Conservation (phyloP, 2,113 vertebrate species). For the Chauna torquata region DNA sequence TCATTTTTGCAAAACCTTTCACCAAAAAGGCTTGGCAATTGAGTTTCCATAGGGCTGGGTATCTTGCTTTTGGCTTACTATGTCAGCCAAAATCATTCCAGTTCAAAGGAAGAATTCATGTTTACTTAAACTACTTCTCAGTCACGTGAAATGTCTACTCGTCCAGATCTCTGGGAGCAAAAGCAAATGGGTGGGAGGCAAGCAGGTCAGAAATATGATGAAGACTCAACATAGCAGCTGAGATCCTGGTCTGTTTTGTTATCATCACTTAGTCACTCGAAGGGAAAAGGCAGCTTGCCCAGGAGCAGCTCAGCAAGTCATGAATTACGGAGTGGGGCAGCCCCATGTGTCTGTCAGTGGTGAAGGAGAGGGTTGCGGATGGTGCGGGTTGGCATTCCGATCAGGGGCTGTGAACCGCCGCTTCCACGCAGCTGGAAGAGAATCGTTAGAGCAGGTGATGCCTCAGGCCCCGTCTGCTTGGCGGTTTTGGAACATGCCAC, state of each 20-base stretch:
- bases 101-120: not conserved
- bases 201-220: not conserved
- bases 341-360: not conserved
- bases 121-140: not conserved
- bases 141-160: not conserved
- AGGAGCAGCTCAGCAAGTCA: not conserved
- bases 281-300: not conserved
- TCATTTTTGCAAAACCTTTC: slow-evolving; percentile 4
- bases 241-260: not conserved
- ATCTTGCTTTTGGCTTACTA: not conserved
- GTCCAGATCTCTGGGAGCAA: not conserved
- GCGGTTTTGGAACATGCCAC: not conserved
- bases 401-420: not conserved
- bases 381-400: not conserved
- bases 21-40: not conserved
- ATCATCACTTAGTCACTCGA: not conserved
- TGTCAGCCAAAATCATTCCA: not conserved
- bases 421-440: not conserved
- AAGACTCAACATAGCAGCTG: not conserved
- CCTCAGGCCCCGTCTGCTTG: not conserved
- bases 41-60: not conserved
- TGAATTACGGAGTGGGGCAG: not conserved
- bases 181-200: not conserved
- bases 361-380: not conserved
- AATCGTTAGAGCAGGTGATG: not conserved